A percentile compares a stretch with the other conserved stretches of the same genome.
These are phyloP conservation scores for Perca fluviatilis DNA, from an alignment of 2,113 vertebrate genomes.

Conservation along the genomic window DNA sequence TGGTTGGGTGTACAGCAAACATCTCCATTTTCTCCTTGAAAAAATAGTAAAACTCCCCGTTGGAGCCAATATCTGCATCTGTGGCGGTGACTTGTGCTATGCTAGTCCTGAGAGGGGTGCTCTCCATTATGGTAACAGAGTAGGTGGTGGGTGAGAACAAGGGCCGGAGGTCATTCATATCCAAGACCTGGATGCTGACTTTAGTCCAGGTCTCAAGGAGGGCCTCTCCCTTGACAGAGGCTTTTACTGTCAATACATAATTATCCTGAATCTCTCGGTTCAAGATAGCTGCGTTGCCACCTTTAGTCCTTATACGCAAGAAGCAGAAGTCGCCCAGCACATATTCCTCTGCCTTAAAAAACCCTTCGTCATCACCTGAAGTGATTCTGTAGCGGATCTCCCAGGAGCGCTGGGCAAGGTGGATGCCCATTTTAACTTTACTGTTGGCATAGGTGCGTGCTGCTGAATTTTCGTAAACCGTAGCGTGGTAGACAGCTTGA, in stretches of 20 bases:
- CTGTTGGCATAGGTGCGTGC: constrained; percentile 96
- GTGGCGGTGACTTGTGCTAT: constrained; percentile 99
- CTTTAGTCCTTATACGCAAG: constrained; percentile 97
- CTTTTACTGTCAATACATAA: constrained; percentile 96
- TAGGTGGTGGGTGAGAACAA: constrained; percentile 98
- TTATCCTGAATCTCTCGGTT: constrained; percentile 98
- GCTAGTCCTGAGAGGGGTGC: constrained; percentile 96
- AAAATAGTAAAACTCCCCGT: constrained; percentile 99
- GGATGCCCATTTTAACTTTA: constrained; percentile 94
- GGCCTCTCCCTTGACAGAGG: constrained; percentile 91
- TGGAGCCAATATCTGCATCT: constrained; percentile 97
- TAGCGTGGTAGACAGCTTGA: constrained; percentile 92
- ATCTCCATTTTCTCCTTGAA: constrained; percentile 96
- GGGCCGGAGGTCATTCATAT: constrained; percentile 99
- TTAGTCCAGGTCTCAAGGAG: constrained; percentile 96
- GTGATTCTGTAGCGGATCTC: constrained; percentile 97
- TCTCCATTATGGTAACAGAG: constrained; percentile 95
- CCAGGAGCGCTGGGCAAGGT: constrained; percentile 90
- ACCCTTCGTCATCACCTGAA: constrained; percentile 96
- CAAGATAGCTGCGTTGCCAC: constrained; percentile 96
- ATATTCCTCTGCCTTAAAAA: constrained; percentile 98
- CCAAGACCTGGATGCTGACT: constrained; percentile 95
- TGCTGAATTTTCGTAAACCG: constrained; percentile 96
- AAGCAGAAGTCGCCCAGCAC: constrained; percentile 98
- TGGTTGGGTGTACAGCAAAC: constrained; percentile 96